A percentile compares a stretch with the other conserved stretches of the same genome.
These are phyloP conservation scores for Hoplias malabaricus DNA, from an alignment of 2,113 vertebrate genomes.

Conservation along the genomic window DNA sequence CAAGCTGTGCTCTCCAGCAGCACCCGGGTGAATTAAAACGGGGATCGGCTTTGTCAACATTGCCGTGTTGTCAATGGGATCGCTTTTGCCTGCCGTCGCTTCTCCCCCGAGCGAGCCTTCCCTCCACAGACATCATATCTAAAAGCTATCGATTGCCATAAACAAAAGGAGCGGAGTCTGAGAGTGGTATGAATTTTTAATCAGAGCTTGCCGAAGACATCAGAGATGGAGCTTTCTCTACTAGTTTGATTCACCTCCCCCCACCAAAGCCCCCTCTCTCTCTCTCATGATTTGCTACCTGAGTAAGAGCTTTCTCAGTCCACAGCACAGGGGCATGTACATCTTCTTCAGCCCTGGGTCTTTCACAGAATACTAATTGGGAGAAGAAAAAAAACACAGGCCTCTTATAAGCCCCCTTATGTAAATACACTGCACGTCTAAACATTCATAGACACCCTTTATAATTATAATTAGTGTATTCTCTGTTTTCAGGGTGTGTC, in stretches of 20 bases:
- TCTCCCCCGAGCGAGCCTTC: background rate
- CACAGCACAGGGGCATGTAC: background rate
- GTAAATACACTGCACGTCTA: too few species aligned
- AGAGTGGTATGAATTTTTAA: constrained; percentile 80
- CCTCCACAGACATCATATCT: constrained; percentile 73
- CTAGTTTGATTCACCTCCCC: background rate
- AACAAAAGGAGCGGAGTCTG: constrained; percentile 73
- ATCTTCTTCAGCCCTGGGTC: background rate
- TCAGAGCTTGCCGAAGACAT: constrained; percentile 70
- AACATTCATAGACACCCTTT: too few species aligned
- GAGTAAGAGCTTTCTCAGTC: constrained; percentile 25
- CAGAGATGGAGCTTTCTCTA: constrained; percentile 47
- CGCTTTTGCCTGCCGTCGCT: constrained; percentile 8
- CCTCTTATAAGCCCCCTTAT: too few species aligned
- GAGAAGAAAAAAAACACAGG: background rate
- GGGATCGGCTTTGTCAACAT: constrained; percentile 29
- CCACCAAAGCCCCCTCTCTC: background rate
- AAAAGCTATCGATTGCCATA: constrained; percentile 83
- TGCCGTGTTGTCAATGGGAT: constrained; percentile 8
- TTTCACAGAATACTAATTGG: background rate
- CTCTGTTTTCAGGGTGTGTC: too few species aligned
- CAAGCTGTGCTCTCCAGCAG: background rate
- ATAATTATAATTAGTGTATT: too few species aligned
- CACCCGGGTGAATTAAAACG: constrained; percentile 27
- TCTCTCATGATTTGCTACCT: constrained; percentile 38